A percentile compares a stretch with the other conserved stretches of the same genome.
Conservation (phyloP, 2,113 vertebrate genomes). For the Colistium nudipinnis region DNA sequence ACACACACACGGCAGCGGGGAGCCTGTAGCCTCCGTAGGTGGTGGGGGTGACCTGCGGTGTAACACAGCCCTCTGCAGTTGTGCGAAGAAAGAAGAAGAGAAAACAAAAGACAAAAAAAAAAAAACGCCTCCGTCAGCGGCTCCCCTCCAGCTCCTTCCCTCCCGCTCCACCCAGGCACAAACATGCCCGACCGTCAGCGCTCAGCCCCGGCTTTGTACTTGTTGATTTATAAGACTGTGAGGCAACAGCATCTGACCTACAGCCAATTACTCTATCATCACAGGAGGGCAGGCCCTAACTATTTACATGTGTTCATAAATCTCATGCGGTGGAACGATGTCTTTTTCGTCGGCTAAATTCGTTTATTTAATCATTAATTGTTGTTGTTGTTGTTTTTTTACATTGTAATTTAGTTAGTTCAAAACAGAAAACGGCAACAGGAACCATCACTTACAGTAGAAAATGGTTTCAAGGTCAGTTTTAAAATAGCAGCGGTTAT, state of each 20-base stretch:
- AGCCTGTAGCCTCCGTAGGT: conserved; percentile 74
- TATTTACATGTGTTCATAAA: conserved; percentile 62
- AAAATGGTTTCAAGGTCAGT: too few species aligned
- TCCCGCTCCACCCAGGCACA: conserved; percentile 54
- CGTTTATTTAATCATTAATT: background rate
- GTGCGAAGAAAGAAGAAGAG: conserved; percentile 55
- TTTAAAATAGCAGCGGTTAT: too few species aligned
- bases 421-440: background rate
- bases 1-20: conserved; percentile 60
- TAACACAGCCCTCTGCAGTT: conserved; percentile 46
- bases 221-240: conserved; percentile 65
- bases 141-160: conserved; percentile 47
- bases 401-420: background rate
- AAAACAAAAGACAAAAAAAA: too few species aligned
- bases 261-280: conserved; percentile 67
- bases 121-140: conserved; percentile 58
- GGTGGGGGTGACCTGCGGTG: conserved; percentile 66
- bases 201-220: conserved; percentile 59
- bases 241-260: conserved; percentile 58
- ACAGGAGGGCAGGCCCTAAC: conserved; percentile 56
- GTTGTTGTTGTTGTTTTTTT: background rate
- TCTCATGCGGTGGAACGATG: background rate
- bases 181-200: conserved; percentile 48
- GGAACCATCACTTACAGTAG: too few species aligned
- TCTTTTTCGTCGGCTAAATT: background rate